A percentile compares a stretch with the other conserved stretches of the same genome.
Evolutionary conservation across 2,113 vertebrate species (phyloP).

Genomic region (Neodon shergylaensis): DNA sequence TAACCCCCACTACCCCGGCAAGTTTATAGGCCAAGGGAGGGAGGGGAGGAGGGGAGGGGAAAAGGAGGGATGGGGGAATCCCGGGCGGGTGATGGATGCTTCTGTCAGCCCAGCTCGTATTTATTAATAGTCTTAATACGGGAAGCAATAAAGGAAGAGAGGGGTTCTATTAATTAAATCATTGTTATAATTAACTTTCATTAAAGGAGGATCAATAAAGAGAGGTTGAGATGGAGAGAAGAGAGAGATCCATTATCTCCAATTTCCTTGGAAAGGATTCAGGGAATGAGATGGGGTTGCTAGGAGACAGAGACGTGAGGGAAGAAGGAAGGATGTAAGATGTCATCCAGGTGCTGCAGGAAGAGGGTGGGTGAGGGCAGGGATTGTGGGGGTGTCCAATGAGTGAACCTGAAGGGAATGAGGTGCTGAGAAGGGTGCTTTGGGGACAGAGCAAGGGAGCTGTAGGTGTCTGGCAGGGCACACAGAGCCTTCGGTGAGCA

Average conservation of each 20-base stretch:
- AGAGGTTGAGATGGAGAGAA: constrained; percentile 81
- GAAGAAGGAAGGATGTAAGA: constrained; percentile 70
- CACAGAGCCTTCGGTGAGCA: neutral
- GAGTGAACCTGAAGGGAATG: neutral
- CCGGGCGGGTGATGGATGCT: constrained; percentile 82
- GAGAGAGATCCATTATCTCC: constrained; percentile 85
- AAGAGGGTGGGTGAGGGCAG: neutral
- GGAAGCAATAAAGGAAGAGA: constrained; percentile 86
- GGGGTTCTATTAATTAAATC: constrained; percentile 89
- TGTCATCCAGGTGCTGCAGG: constrained; percentile 68
- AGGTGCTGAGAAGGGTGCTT: neutral
- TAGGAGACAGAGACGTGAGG: constrained; percentile 75
- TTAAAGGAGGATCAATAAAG: constrained; percentile 89
- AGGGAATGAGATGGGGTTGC: constrained; percentile 79
- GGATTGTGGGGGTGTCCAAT: neutral
- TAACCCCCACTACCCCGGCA: constrained; percentile 84
- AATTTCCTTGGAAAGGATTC: constrained; percentile 83
- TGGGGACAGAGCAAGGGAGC: neutral
- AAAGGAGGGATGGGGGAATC: constrained; percentile 72
- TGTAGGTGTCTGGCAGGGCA: neutral
- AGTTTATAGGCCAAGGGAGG: constrained; percentile 82
- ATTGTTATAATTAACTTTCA: constrained; percentile 90
- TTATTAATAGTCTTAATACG: constrained; percentile 86
- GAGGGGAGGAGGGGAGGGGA: constrained; percentile 40
- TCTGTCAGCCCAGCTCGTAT: constrained; percentile 83